Conservation (phyloP, 2,888 invertebrate species). For the Macrosoma leucophasiata region DNA sequence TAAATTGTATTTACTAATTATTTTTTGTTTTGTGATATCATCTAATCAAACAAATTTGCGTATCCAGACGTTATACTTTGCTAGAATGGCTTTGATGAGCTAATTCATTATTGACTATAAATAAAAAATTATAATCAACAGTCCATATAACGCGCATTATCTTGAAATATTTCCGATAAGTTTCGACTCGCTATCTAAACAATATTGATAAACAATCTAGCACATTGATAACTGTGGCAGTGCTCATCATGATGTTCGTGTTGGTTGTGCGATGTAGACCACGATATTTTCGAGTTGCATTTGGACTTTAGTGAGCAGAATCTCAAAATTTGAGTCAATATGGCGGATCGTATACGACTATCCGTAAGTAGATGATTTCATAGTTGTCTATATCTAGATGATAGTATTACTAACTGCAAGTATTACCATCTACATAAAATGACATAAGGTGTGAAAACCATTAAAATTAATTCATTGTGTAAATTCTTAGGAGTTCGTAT, state of each 20-base stretch:
- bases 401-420: too few species aligned
- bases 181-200: slow-evolving; percentile 36
- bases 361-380: slow-evolving; percentile 46
- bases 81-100: slow-evolving; percentile 5
- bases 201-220: slow-evolving; percentile 50
- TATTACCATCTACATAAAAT: background rate
- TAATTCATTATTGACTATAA: slow-evolving; percentile 2
- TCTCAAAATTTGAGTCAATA: slow-evolving; percentile 43
- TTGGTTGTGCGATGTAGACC: slow-evolving; percentile 34
- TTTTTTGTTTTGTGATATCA: slow-evolving; percentile 16
- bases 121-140: slow-evolving; percentile 9
- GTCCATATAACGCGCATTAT: slow-evolving; percentile 33
- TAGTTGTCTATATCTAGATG: background rate
- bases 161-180: slow-evolving; percentile 49
- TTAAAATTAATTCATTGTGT: background rate
- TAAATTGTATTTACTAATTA: slow-evolving; percentile 64
- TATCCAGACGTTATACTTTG: background rate
- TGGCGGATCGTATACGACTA: slow-evolving; percentile 51
- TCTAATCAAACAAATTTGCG: background rate
- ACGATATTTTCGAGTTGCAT: slow-evolving; percentile 23
- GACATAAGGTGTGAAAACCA: background rate
- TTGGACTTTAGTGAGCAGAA: slow-evolving; percentile 43
- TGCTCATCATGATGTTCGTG: slow-evolving; percentile 35
- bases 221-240: slow-evolving; percentile 52
- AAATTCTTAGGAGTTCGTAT: slow-evolving; percentile 83